Evolutionary conservation across 1,140 invertebrate species (phyloP).

Genomic region (Rhagoletis zephyria): DNA sequence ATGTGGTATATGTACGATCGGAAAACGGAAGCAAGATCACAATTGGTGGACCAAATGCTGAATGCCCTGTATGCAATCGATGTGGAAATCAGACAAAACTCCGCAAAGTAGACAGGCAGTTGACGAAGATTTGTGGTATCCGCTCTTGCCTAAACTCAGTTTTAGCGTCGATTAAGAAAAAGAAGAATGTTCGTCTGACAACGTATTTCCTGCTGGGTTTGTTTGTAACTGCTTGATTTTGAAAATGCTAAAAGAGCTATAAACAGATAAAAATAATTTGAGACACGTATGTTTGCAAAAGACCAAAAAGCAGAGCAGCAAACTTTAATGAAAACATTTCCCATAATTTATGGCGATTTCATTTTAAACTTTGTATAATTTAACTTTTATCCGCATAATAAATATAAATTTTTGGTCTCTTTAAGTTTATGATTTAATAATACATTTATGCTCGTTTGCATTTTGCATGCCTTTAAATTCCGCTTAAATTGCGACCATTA

Average conservation of each 20-base stretch:
- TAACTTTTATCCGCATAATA: not conserved
- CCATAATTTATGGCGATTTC: conserved; percentile 25
- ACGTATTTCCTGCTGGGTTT: no score
- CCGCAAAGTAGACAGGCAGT: no score
- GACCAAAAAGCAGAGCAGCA: not conserved
- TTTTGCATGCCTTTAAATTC: not conserved
- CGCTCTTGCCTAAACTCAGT: no score
- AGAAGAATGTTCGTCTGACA: no score
- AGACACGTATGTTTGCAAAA: not conserved
- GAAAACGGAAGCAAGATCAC: no score
- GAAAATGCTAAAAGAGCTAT: not conserved
- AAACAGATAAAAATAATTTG: not conserved
- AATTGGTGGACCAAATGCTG: no score
- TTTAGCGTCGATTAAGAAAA: no score
- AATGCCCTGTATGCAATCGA: no score
- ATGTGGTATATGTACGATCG: no score
- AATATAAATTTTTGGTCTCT: not conserved
- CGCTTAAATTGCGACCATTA: not conserved
- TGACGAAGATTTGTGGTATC: no score
- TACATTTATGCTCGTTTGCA: not conserved
- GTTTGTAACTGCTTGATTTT: not conserved
- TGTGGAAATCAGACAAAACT: no score
- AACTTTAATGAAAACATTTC: conserved; percentile 16
- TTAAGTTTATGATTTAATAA: not conserved
- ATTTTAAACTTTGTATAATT: not conserved